Evolutionary conservation across 2,113 vertebrate genomes (phyloP), one percentile per base, ranked within the genome.

Genomic region (Mobula hypostoma): DNA sequence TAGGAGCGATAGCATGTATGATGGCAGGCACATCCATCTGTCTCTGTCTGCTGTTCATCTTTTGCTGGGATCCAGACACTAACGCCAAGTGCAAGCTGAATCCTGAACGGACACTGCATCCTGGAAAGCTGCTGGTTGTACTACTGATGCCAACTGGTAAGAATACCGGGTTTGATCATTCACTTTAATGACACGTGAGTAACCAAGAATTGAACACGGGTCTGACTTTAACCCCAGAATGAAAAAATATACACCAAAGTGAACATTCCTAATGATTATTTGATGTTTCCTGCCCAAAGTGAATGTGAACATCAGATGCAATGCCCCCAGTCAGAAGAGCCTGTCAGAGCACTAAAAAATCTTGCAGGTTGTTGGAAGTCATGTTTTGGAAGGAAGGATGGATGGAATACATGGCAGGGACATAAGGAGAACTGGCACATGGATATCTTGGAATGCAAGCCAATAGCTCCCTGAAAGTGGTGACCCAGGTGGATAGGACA

Each of bases 51-150:
- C 94, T 97, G 88, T 96, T 97, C 77, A 96, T 97, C 94, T 95
- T 97, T 95, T 97, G 97, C 95, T 97, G 97, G 97, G 96, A 87
- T 40, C 97, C 97, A 94, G 97, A 97, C 95, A 96, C 96, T 85
- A 97, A 97, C 96, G 96, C 96, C 0, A 95, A 96, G 56, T 95
- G 97, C 7, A 96, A 97, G 80, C 95, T 97, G 92, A 96, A 97
- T 95, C 95, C 95, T 32, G 96, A 96, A 8, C 96, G 97, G 94
- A 95, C 95, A 0, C 96, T 97, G 19, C 96, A 96, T 94, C 97
- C 97, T 77, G 96, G 96, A 95, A 96, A 96, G 0, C 95, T 98
- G 76, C 96, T 97, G 93, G 95, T 97, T 92, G 95, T 97, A 95
- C 96, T 96, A 68, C 96, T 97, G 94, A 61, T 94, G 70, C 95